phyloP scores from a whole-genome alignment of 2,797 vertebrate genomes.

The Enteromius unitaeniatus region DNA sequence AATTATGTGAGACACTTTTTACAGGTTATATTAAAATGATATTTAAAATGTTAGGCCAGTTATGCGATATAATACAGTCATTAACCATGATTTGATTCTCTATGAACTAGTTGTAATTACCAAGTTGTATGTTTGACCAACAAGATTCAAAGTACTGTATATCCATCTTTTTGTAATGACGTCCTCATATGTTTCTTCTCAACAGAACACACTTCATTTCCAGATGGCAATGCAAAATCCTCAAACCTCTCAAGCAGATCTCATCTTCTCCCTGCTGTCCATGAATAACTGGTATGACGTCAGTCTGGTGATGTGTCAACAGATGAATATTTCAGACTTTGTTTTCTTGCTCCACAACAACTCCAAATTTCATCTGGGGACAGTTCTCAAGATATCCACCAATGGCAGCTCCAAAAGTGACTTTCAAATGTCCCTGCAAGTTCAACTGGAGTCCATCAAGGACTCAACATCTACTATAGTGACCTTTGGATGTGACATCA shows the following conservation, averaged over 20 bases:
- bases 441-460: constrained; percentile 84
- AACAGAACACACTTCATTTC: constrained; percentile 94
- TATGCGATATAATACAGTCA: background rate
- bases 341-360: constrained; percentile 88
- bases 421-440: constrained; percentile 81
- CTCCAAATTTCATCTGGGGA: constrained; percentile 89
- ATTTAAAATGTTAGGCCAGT: background rate
- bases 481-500: constrained; percentile 93
- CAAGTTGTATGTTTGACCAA: background rate
- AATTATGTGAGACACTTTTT: background rate
- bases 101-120: background rate
- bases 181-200: constrained; percentile 31
- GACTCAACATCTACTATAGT: constrained; percentile 86
- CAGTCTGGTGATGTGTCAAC: constrained; percentile 92
- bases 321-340: constrained; percentile 92
- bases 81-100: background rate
- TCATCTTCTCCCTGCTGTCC: constrained; percentile 90
- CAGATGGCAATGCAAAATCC: constrained; percentile 92
- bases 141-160: constrained; percentile 33
- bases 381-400: constrained; percentile 88
- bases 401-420: constrained; percentile 73
- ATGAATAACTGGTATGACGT: constrained; percentile 98
- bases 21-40: background rate
- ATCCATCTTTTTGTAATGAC: constrained; percentile 39
- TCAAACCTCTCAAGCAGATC: constrained; percentile 79